Conservation (phyloP, 2,888 invertebrate genomes). For the Onthophagus sagittarius region DNA sequence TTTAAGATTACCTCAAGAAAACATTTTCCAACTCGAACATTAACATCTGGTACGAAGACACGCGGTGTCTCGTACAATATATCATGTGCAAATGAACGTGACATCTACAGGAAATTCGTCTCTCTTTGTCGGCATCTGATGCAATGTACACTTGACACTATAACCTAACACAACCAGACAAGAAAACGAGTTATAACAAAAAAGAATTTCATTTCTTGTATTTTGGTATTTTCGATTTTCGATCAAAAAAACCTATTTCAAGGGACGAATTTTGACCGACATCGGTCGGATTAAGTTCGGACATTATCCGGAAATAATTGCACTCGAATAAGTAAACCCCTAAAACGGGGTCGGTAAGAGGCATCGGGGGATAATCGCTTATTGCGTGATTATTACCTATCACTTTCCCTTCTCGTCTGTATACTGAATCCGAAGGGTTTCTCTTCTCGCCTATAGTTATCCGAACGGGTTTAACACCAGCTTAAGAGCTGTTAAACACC, state of each 20-base stretch:
- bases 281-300: background rate
- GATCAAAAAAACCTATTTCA: background rate
- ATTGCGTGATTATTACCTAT: background rate
- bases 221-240: background rate
- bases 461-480: too few species aligned
- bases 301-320: background rate
- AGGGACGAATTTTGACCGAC: background rate
- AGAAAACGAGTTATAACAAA: too few species aligned
- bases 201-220: too few species aligned
- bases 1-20: background rate
- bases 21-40: background rate
- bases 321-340: background rate
- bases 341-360: too few species aligned
- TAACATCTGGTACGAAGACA: background rate
- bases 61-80: background rate
- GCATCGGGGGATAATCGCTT: background rate
- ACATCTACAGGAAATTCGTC: background rate
- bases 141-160: background rate
- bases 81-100: background rate
- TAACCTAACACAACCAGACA: background rate
- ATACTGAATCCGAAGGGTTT: background rate
- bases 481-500: too few species aligned
- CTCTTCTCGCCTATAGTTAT: too few species aligned
- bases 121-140: background rate
- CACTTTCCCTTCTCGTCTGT: background rate